phyloP scores from a whole-genome alignment of 1,140 invertebrate genomes.

The Drosophila ohnishii region DNA sequence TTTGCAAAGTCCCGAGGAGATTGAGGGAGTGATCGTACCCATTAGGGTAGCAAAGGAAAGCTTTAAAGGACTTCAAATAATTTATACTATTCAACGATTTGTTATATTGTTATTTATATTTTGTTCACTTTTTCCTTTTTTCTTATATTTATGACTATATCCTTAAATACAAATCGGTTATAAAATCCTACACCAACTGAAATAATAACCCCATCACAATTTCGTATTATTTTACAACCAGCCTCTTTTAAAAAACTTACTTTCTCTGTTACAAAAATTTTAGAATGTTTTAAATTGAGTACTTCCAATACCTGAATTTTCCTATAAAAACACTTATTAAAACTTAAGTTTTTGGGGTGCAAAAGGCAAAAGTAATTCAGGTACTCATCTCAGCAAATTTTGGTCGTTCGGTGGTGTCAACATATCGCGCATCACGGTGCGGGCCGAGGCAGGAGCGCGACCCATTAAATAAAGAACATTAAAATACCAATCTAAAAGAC shows the following conservation, averaged over 20 bases:
- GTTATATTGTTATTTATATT: neutral
- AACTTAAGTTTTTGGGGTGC: slow-evolving; percentile 14
- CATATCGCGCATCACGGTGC: slow-evolving; percentile 55
- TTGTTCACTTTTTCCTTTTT: neutral
- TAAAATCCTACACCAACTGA: neutral
- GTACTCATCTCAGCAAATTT: neutral
- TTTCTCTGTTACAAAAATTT: neutral
- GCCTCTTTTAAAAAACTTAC: neutral
- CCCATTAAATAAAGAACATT: slow-evolving; percentile 67
- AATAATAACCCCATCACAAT: too few species aligned
- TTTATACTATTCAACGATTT: neutral
- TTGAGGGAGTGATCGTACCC: neutral
- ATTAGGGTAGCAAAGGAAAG: neutral
- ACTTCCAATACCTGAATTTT: neutral
- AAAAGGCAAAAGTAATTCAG: too few species aligned
- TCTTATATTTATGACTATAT: neutral
- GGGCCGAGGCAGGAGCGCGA: slow-evolving; percentile 66
- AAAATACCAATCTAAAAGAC: slow-evolving; percentile 60
- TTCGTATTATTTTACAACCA: neutral
- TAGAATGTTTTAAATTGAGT: too few species aligned
- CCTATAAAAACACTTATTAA: slow-evolving; percentile 12
- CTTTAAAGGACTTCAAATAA: neutral
- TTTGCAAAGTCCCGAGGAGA: neutral
- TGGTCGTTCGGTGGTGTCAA: slow-evolving; percentile 17
- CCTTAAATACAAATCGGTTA: neutral